A percentile compares a stretch with the other conserved stretches of the same genome.
These are phyloP conservation scores for Samia ricini DNA, from an alignment of 1,140 invertebrate genomes.

Conservation along the genomic window DNA sequence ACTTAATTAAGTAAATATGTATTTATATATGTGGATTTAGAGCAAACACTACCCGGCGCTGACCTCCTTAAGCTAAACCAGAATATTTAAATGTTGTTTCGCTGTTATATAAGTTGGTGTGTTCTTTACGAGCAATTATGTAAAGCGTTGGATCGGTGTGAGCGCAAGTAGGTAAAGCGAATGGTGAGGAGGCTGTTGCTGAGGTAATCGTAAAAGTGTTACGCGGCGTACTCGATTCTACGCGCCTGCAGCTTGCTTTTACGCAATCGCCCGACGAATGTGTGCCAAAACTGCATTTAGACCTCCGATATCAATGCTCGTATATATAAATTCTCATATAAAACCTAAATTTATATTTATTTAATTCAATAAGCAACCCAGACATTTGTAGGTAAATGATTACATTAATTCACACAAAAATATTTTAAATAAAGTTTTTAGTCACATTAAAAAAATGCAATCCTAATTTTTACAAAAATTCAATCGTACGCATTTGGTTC, in stretches of 20 bases:
- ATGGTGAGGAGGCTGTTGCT: slow-evolving; percentile 41
- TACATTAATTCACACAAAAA: too few species aligned
- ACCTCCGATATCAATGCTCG: slow-evolving; percentile 47
- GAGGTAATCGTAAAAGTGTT: slow-evolving; percentile 72
- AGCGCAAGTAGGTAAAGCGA: slow-evolving; percentile 46
- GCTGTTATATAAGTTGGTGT: slow-evolving; percentile 60
- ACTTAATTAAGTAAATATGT: too few species aligned
- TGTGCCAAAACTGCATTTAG: slow-evolving; percentile 73
- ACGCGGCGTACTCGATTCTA: slow-evolving; percentile 62
- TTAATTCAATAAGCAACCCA: background rate
- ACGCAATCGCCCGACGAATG: slow-evolving; percentile 64
- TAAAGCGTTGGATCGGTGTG: slow-evolving; percentile 57
- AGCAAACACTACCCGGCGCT: background rate
- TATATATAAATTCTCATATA: slow-evolving; percentile 11
- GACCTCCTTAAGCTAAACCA: slow-evolving; percentile 22
- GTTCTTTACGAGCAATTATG: slow-evolving; percentile 70
- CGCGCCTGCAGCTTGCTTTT: slow-evolving; percentile 31
- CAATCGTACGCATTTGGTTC: too few species aligned
- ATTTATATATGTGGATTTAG: background rate
- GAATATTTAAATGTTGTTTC: slow-evolving; percentile 60
- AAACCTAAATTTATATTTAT: slow-evolving; percentile 15
- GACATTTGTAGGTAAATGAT: too few species aligned
- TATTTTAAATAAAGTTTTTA: too few species aligned
- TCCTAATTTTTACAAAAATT: too few species aligned
- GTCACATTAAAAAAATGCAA: too few species aligned